Base-by-base conservation (phyloP, 2,797 vertebrate genomes). In the Echiichthys vipera region DNA sequence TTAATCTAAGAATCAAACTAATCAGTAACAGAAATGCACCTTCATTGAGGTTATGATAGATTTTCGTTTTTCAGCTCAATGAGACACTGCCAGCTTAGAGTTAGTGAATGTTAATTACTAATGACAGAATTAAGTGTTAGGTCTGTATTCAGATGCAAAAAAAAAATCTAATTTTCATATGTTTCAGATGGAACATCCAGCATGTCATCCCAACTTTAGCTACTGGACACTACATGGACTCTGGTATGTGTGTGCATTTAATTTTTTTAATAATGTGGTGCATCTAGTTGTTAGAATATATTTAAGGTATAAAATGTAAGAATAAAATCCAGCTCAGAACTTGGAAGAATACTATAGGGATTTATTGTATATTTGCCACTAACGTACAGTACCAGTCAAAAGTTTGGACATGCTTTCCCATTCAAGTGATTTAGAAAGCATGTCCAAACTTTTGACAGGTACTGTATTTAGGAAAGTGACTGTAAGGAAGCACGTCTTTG, bases 171-270 rank as follows among this genome's bases (percentile, higher is more conserved):
- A 0, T 49, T 7, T 10, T 9, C 14, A 10, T 46, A 8, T 2
- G 61, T 85, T 91, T 61, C 79, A 95, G 95, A 82, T 91, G 83
- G 91, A 94, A 63, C 72, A 87, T 2, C 56, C 56, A 42, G 57
- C 13, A 5, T 95, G 95, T 79, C 87, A 90, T 70, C 6, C 84
- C 43, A 87, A 92, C 53, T 30, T 94, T 2, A 92, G 77, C 79
- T 92, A 90, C 74, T 95, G 95, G 95, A 93, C 94, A 43, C 57
- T 95, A 17, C 95, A 95, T 84, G 95, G 95, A 78, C 89, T 95
- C 40, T 95, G 95, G 95, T 95, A 85, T 63, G 90, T 68, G 14
- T 59, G 36, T 74, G 4, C 65, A 12, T 34, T n/a, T n/a, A n/a
- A n/a, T n/a, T n/a, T n/a, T n/a, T n/a, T n/a, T n/a, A n/a, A n/a